phyloP scores from a whole-genome alignment of 92 coral and sea anemone species.

The Isaurus tuberculatus region DNA sequence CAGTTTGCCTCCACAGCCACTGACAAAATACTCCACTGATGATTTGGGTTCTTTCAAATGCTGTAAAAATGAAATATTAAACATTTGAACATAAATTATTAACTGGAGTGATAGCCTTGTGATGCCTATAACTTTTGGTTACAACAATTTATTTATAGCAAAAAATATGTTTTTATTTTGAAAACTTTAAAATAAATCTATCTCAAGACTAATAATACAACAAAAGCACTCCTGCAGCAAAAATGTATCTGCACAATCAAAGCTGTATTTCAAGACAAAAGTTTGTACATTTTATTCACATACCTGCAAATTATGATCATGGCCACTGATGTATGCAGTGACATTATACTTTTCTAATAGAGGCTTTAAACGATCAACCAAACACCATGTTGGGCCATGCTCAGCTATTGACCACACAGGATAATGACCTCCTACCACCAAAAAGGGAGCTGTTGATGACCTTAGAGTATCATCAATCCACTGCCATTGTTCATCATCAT shows the following conservation, averaged over 20 bases:
- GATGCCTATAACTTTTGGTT: too few relatives aligned
- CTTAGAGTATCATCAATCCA: slow-evolving; percentile 87
- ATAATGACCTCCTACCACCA: slow-evolving; percentile 93
- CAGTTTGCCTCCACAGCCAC: slow-evolving; percentile 79
- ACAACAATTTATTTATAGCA: too few relatives aligned
- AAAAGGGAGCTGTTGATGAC: slow-evolving; percentile 81
- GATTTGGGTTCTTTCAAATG: slow-evolving; percentile 84
- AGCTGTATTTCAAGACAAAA: too few relatives aligned
- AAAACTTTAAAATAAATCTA: too few relatives aligned
- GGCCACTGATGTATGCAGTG: slow-evolving; percentile 93
- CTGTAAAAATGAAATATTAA: slow-evolving; percentile 40
- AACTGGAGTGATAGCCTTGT: too few relatives aligned
- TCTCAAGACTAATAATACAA: too few relatives aligned
- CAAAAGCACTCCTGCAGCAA: too few relatives aligned
- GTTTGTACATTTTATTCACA: neutral
- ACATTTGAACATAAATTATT: too few relatives aligned
- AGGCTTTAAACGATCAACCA: slow-evolving; percentile 85
- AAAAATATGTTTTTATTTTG: too few relatives aligned
- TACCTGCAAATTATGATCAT: slow-evolving; percentile 98
- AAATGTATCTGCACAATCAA: too few relatives aligned
- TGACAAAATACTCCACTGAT: slow-evolving; percentile 87
- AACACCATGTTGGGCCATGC: slow-evolving; percentile 92
- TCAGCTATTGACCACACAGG: slow-evolving; percentile 99
- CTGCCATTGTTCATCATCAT: slow-evolving; percentile 74
- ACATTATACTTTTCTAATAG: slow-evolving; percentile 83